Percentiles rank a stretch among this genome's conserved stretches.
Evolutionary conservation across 92 coral and sea anemone genomes (phyloP).

Genomic region (Metridium senile): DNA sequence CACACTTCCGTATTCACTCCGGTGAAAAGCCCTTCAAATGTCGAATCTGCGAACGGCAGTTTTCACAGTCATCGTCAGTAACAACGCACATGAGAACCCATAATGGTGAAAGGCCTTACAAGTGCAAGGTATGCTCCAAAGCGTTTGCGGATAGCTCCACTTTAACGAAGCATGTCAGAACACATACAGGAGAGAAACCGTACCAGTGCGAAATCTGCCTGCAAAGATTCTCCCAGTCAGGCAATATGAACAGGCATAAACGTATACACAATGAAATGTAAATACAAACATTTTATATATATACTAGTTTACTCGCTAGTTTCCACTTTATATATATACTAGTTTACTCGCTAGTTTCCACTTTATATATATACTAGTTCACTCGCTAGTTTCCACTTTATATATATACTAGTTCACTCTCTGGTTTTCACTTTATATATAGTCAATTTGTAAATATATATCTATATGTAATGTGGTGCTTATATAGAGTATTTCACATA

Average conservation of each 20-base stretch:
- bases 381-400: too few species aligned
- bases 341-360: too few species aligned
- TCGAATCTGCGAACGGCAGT: constrained; percentile 78
- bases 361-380: too few species aligned
- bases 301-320: not conserved
- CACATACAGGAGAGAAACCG: constrained; percentile 86
- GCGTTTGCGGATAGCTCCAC: constrained; percentile 89
- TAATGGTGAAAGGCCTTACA: constrained; percentile 84
- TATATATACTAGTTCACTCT: too few species aligned
- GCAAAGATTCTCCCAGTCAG: constrained; percentile 85
- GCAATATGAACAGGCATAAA: constrained; percentile 82
- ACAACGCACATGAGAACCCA: constrained; percentile 95
- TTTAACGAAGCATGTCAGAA: constrained; percentile 78
- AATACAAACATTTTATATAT: not conserved
- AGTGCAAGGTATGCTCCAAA: constrained; percentile 71
- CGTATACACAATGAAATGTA: constrained; percentile 64
- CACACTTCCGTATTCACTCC: constrained; percentile 87
- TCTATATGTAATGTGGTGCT: too few species aligned
- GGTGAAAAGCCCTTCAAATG: constrained; percentile 90
- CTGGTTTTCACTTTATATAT: too few species aligned
- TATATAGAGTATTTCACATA: too few species aligned
- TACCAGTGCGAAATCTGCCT: constrained; percentile 83
- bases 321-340: too few species aligned
- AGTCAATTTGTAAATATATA: not conserved
- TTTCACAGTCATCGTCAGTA: constrained; percentile 87